phyloP scores from a whole-genome alignment of 2,888 invertebrate genomes.

The Amblyjoppa fuscipennis region DNA sequence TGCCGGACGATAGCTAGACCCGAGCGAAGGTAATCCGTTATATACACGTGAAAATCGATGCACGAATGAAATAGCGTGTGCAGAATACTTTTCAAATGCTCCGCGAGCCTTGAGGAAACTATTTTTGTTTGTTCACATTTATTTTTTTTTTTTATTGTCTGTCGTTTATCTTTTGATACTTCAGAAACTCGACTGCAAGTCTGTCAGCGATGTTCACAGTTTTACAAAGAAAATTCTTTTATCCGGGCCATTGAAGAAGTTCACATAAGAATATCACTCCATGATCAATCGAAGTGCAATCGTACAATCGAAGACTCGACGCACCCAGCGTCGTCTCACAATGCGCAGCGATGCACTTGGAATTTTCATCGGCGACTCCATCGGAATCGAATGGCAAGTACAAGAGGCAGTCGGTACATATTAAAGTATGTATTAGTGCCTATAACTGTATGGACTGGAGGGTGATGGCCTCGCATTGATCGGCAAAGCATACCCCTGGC shows the following conservation, averaged over 20 bases:
- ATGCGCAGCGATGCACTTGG: slow-evolving; percentile 5
- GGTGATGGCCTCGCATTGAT: slow-evolving; percentile 83
- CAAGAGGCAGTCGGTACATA: slow-evolving; percentile 51
- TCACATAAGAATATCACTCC: not conserved
- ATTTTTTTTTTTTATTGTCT: not conserved
- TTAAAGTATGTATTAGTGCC: slow-evolving; percentile 69
- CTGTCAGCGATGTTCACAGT: not conserved
- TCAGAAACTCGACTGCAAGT: not conserved
- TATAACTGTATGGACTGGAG: slow-evolving; percentile 67
- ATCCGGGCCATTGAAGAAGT: not conserved
- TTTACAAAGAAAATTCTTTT: not conserved
- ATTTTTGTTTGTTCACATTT: not conserved
- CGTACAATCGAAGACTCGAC: too few relatives aligned
- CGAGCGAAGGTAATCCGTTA: not conserved
- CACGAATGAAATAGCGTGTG: not conserved
- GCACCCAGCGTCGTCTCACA: not conserved
- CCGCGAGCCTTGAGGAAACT: not conserved
- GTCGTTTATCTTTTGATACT: not conserved
- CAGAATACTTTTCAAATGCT: not conserved
- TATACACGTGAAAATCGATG: not conserved
- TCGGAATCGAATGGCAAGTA: slow-evolving; percentile 35
- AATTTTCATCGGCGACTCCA: slow-evolving; percentile 41
- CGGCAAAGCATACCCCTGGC: slow-evolving; percentile 75
- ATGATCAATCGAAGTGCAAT: not conserved
- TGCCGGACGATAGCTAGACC: not conserved